Base-by-base conservation (phyloP, 2,113 vertebrate species). In the Crotalus horridus region DNA sequence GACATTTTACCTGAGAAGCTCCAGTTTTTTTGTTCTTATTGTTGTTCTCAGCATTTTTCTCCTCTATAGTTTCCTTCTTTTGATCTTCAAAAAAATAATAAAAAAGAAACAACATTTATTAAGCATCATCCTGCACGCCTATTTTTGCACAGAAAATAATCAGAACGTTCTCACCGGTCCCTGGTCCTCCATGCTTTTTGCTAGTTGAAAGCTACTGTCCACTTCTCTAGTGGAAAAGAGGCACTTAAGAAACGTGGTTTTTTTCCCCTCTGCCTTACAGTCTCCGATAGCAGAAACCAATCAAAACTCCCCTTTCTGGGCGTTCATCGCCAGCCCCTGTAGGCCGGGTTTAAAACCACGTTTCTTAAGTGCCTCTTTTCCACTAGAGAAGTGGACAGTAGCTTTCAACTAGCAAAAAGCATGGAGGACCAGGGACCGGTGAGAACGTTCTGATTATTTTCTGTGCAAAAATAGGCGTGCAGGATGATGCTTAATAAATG, bases 61-160 rank as follows among this genome's bases (percentile, higher is more conserved):
- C 98, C 99, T n/a, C 98, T 99, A 99, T 99, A 98, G 98, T 97
- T 98, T 99, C 99, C 98, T 99, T 99, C 97, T 99, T 99, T 97
- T 98, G 99, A 98, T 99, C 99, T 99, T 98, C 94, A 96, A 97
- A 95, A 20, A 20, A 39, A 20, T 39, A 8, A n/a, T 1, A 2
- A 95, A 95, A 97, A 96, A 94, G 2, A 81, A 8, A 96, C 97
- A 96, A 97, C 96, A 97, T 97, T 97, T 97, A 97, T 97, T 95
- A 95, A 95, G 88, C 43, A 85, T 95, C 94, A 95, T 96, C 94
- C 96, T 48, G n/a, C 17, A 15, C 90, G 87, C 94, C 94, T 94
- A 94, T 94, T 93, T 96, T 89, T 91, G 94, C 81, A 95, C 92
- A 9, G 95, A 88, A 96, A 95, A 89, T 23, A 54, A 93, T 2